phyloP scores from a whole-genome alignment of 2,888 invertebrate genomes.

The Chrysotoxum bicinctum region DNA sequence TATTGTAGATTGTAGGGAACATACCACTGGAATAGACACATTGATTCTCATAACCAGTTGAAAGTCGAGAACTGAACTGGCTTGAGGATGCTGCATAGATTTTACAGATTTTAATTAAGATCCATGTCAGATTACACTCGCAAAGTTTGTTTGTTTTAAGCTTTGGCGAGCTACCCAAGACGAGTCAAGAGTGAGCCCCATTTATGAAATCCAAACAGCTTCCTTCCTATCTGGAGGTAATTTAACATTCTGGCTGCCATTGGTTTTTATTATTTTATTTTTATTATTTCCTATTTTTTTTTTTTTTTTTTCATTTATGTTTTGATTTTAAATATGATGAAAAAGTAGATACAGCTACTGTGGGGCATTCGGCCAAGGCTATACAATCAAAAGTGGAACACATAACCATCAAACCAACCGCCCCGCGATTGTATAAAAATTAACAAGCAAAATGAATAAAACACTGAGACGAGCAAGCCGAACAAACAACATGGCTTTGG shows the following conservation, averaged over 20 bases:
- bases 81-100: conserved; percentile 32
- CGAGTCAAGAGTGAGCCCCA: conserved; percentile 6
- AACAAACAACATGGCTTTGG: neutral
- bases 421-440: conserved; percentile 62
- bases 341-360: conserved; percentile 40
- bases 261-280: conserved; percentile 9
- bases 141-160: conserved; percentile 59
- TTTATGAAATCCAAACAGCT: conserved; percentile 20
- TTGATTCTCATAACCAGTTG: conserved; percentile 24
- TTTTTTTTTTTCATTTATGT: conserved; percentile 12
- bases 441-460: conserved; percentile 61
- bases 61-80: neutral
- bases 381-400: conserved; percentile 62
- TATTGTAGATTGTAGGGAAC: no score
- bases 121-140: conserved; percentile 64
- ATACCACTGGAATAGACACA: conserved; percentile 3
- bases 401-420: conserved; percentile 18
- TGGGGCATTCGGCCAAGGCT: conserved; percentile 72
- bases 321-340: conserved; percentile 50
- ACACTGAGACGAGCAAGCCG: neutral
- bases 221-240: neutral
- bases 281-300: neutral
- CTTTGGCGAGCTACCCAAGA: conserved; percentile 40
- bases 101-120: conserved; percentile 71
- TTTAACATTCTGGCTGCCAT: conserved; percentile 33